phyloP scores from a whole-genome alignment of 1,140 invertebrate genomes.

The Drosophila ercepeae region DNA sequence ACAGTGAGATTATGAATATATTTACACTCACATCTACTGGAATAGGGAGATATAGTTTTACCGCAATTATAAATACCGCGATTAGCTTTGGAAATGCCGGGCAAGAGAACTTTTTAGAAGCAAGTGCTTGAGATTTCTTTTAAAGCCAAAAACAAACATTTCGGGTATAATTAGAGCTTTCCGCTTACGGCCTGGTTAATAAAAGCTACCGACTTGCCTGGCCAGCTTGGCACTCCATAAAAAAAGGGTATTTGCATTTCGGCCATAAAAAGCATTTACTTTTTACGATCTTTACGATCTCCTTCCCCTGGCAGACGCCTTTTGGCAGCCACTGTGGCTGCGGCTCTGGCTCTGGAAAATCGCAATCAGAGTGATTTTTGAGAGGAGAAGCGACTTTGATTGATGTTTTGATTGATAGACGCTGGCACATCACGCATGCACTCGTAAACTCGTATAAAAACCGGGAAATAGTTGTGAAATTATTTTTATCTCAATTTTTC shows the following conservation, averaged over 20 bases:
- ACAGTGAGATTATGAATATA: not conserved
- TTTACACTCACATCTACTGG: not conserved
- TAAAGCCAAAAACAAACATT: constrained; percentile 48
- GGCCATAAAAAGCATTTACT: constrained; percentile 9
- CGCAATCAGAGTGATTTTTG: not conserved
- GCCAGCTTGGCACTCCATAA: constrained; percentile 20
- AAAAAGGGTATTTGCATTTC: constrained; percentile 13
- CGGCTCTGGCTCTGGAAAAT: constrained; percentile 8
- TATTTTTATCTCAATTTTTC: too few relatives aligned
- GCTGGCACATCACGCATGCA: constrained; percentile 30
- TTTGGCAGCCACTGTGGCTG: constrained; percentile 13
- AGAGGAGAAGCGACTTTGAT: constrained; percentile 33
- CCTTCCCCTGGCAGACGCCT: not conserved
- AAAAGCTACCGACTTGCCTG: constrained; percentile 3
- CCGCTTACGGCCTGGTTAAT: constrained; percentile 31
- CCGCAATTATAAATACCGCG: not conserved
- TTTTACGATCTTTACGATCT: constrained; percentile 11
- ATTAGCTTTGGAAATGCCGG: constrained; percentile 6
- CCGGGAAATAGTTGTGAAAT: too few relatives aligned
- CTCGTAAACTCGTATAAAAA: not conserved
- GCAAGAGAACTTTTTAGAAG: too few relatives aligned
- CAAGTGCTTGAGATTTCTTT: too few relatives aligned
- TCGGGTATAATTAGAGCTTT: constrained; percentile 45
- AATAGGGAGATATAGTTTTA: not conserved
- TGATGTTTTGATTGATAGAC: constrained; percentile 36